Percentiles rank a stretch among this genome's conserved stretches.
Conservation (phyloP, 2,797 vertebrate species). For the Aratinga solstitialis region DNA sequence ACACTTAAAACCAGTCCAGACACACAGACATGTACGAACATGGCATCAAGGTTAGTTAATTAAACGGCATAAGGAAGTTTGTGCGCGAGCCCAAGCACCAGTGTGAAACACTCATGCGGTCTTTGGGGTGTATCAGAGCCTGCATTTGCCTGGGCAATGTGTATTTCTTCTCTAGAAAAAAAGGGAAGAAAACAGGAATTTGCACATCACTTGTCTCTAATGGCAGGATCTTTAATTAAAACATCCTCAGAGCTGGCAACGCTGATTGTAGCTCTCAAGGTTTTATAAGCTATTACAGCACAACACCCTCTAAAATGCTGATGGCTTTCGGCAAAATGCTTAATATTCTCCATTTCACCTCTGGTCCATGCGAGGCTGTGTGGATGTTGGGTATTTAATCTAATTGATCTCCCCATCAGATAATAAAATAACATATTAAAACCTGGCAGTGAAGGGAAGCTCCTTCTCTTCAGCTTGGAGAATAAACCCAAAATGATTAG, state of each 20-base stretch:
- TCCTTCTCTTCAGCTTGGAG: neutral
- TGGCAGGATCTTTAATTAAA: neutral
- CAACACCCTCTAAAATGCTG: neutral
- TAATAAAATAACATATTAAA: neutral
- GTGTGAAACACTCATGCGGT: neutral
- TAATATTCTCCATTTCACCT: neutral
- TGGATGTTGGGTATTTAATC: neutral
- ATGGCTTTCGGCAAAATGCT: neutral
- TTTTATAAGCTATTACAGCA: neutral
- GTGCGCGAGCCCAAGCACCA: neutral
- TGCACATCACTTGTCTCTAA: neutral
- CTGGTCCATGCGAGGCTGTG: neutral
- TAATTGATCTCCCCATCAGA: neutral
- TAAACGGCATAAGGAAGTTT: neutral
- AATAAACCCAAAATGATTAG: fast-evolving
- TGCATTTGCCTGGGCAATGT: neutral
- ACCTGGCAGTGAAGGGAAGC: neutral
- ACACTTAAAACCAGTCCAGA: neutral
- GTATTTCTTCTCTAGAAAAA: neutral
- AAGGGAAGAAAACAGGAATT: neutral
- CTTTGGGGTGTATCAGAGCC: neutral
- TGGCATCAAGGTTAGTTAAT: neutral
- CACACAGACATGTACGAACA: neutral
- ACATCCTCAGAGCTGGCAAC: neutral
- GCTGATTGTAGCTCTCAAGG: neutral